Evolutionary conservation across 2,113 vertebrate species (phyloP), one percentile per base, ranked within the genome.

Genomic region (Platysteira castanea): DNA sequence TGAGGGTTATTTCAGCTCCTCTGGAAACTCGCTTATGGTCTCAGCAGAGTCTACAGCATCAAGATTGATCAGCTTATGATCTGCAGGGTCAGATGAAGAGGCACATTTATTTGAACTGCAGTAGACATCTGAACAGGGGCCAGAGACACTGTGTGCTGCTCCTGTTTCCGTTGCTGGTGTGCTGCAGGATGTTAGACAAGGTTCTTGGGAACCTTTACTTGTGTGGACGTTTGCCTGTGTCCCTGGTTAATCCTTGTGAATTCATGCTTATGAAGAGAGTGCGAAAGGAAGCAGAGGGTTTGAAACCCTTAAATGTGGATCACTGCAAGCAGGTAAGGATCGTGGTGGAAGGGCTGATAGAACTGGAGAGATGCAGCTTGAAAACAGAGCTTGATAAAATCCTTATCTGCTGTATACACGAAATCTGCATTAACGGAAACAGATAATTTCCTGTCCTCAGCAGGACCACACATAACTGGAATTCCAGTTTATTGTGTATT

Each of bases 1-100:
- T 64, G 68, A 78, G 56, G 47, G 75, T 64, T 77, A 50, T 84
- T 95, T 93, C 60, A 60, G 18, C 28, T 90, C 21, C 44, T 96
- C 95, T 97, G 93, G 79, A 96, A 96, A 96, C 44, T 96, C 83
- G 70, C 95, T 96, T 96, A 95, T 2, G 42, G 69, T 71, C 82
- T 90, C 85, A 90, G 88, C 31, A 83, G 84, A 76, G 78, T 63
- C 81, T 93, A 70, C 63, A 77, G 8, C 56, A 88, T 41, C 27
- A 84, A 74, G 82, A 96, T 86, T 80, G 76, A 90, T 95, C 94
- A 84, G 50, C 10, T 52, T 81, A 23, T 47, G 87, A 63, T 90
- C 63, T 84, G 44, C 28, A 52, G 80, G 80, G 27, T 90, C 39
- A 52, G 57, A 49, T 79, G 65, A 87, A 95, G 52, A 18, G 12